Base-by-base conservation (phyloP, 1,140 invertebrate genomes). In the Pantala flavescens region DNA sequence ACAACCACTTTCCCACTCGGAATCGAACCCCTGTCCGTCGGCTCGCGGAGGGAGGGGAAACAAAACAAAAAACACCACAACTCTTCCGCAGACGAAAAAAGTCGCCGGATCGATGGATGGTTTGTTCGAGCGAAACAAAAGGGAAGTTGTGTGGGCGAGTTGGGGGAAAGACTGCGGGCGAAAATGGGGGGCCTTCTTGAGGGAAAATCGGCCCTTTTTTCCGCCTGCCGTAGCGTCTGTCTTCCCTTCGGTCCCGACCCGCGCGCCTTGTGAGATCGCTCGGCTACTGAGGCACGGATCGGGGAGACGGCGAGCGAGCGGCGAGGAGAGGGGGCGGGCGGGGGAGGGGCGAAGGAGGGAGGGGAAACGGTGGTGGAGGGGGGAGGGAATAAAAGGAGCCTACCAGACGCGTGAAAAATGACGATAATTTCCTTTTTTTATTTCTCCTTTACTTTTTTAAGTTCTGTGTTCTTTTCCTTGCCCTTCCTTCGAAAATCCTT, bases 401-500 rank as follows among this genome's bases (percentile, higher is more conserved):
- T 21, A 63, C 16, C 49, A 63, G 49, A 63, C 49, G 49, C 49
- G 49, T 63, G 49, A 63, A 63, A 63, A 63, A 63, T 63, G 49
- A 63, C 49, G 49, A 63, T 63, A 63, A 63, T 63, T 63, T 63
- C 14, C 49, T 63, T 63, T 63, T 63, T 63, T 63, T 16, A 19
- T 63, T 63, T 63, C 12, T 21, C 12, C 49, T 63, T 63, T 63
- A 63, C 49, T 63, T 63, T 63, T 36, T 63, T 21, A 21, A 63
- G 49, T 63, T 63, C 49, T 63, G 49, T 63, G 49, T 63, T 63
- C 49, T 63, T 63, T 63, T 63, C 49, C 49, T 63, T 63, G 1
- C 16, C 49, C 49, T 12, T 63, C 49, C n/a, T 19, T 12, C 49
- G 3, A 2, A 36, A 36, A 63, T 7, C n/a, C n/a, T 14, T 63